Percentiles rank a stretch among this genome's conserved stretches.
Evolutionary conservation across 2,113 vertebrate genomes (phyloP).

Genomic region (Globicephala melas): DNA sequence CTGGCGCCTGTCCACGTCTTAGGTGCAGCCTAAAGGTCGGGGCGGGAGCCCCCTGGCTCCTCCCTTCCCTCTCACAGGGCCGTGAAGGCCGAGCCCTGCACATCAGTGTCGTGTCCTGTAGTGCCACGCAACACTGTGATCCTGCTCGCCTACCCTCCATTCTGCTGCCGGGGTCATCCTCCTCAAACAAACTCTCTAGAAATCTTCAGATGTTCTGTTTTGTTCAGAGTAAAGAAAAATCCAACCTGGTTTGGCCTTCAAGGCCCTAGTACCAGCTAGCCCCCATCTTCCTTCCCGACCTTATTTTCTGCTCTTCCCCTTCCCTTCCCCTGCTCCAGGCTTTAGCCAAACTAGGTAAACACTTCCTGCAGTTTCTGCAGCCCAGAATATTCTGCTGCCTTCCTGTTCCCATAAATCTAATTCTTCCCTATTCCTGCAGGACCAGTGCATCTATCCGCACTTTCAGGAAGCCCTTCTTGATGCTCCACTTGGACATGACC

Average conservation of each 20-base stretch:
- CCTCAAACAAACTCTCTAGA: not conserved
- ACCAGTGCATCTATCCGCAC: not conserved
- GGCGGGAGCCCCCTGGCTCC: not conserved
- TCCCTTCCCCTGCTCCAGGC: not conserved
- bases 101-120: no score
- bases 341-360: not conserved
- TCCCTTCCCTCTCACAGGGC: not conserved
- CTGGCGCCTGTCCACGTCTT: not conserved
- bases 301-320: not conserved
- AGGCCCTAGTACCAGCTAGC: not conserved
- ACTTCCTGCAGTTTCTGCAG: not conserved
- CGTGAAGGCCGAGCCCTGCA: not conserved
- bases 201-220: not conserved
- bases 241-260: not conserved
- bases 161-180: not conserved
- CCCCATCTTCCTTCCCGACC: not conserved
- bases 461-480: conserved; percentile 2
- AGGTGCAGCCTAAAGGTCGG: not conserved
- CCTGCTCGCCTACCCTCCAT: not conserved
- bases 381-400: not conserved
- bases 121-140: not conserved
- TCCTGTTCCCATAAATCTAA: not conserved
- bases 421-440: not conserved
- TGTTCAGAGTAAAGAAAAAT: not conserved
- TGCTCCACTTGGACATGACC: not conserved